Percentiles rank a stretch among this genome's conserved stretches.
Conservation (phyloP, 2,113 vertebrate genomes). For the Nothocercus nigrocapillus region DNA sequence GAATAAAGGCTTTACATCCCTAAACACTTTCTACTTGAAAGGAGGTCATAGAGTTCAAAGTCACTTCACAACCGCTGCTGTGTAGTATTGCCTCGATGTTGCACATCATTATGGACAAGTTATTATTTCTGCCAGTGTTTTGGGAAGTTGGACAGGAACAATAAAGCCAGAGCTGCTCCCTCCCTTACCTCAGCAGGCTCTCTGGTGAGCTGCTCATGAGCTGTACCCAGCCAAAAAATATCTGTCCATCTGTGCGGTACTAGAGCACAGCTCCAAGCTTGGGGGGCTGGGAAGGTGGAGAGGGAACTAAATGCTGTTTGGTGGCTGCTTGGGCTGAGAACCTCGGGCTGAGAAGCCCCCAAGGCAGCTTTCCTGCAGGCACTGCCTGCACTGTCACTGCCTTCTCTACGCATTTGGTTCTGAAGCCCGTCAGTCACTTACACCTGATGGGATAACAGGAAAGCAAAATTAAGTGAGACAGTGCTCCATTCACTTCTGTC, state of each 20-base stretch:
- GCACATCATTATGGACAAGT: slow-evolving; percentile 32
- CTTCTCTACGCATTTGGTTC: background rate
- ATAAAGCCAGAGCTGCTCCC: slow-evolving; percentile 46
- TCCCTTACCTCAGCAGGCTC: slow-evolving; percentile 10
- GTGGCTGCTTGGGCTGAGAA: background rate
- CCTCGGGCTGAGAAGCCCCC: background rate
- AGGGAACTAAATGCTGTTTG: background rate
- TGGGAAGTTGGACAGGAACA: slow-evolving; percentile 51
- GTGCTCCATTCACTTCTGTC: slow-evolving; percentile 12
- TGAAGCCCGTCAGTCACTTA: background rate
- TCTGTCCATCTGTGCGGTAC: background rate
- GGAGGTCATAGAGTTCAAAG: slow-evolving; percentile 22
- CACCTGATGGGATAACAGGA: background rate
- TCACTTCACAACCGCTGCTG: slow-evolving; percentile 27
- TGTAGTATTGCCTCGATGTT: slow-evolving; percentile 19
- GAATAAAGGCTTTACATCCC: background rate
- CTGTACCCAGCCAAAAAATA: background rate
- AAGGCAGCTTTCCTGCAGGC: background rate
- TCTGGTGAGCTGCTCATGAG: background rate
- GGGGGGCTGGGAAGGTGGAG: background rate
- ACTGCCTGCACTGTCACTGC: background rate
- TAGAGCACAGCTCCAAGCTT: background rate
- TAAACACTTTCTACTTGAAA: background rate
- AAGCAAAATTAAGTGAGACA: background rate
- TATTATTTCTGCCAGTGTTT: slow-evolving; percentile 46